A percentile compares a stretch with the other conserved stretches of the same genome.
Evolutionary conservation across 2,888 invertebrate genomes (phyloP).

Genomic region (Laspeyria flexula): DNA sequence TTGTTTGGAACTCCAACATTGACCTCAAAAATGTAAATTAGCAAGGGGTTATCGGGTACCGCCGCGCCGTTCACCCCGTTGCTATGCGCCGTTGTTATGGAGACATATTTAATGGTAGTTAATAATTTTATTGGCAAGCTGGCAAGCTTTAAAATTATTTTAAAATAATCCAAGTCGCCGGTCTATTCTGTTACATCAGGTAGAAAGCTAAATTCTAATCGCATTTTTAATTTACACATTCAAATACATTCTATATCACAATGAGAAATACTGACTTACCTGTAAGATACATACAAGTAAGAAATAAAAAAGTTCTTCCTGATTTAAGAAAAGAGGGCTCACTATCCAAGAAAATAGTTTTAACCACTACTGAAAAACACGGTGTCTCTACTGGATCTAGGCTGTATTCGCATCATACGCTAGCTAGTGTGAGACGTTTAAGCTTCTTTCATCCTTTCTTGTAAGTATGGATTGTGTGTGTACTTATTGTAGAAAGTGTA

Average conservation of each 20-base stretch:
- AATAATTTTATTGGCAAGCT: neutral
- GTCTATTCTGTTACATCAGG: too few species aligned
- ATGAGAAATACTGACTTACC: too few species aligned
- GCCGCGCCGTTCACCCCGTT: neutral
- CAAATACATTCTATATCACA: too few species aligned
- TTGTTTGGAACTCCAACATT: too few species aligned
- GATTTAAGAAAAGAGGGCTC: constrained; percentile 75
- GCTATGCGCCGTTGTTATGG: constrained; percentile 8
- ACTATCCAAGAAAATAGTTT: constrained; percentile 68
- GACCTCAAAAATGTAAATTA: too few species aligned
- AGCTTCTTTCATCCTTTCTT: constrained; percentile 75
- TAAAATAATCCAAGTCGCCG: neutral
- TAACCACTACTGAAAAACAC: constrained; percentile 73
- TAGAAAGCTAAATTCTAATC: neutral
- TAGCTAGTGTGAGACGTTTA: constrained; percentile 84
- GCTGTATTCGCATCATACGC: constrained; percentile 87
- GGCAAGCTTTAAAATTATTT: neutral
- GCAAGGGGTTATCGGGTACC: too few species aligned
- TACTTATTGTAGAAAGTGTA: too few species aligned
- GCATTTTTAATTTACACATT: neutral
- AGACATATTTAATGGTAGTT: neutral
- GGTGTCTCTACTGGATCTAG: constrained; percentile 76
- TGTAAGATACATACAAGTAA: constrained; percentile 71
- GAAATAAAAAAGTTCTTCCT: constrained; percentile 77
- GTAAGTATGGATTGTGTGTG: constrained; percentile 70